phyloP scores from a whole-genome alignment of 2,113 vertebrate species.

The Boleophthalmus pectinirostris region DNA sequence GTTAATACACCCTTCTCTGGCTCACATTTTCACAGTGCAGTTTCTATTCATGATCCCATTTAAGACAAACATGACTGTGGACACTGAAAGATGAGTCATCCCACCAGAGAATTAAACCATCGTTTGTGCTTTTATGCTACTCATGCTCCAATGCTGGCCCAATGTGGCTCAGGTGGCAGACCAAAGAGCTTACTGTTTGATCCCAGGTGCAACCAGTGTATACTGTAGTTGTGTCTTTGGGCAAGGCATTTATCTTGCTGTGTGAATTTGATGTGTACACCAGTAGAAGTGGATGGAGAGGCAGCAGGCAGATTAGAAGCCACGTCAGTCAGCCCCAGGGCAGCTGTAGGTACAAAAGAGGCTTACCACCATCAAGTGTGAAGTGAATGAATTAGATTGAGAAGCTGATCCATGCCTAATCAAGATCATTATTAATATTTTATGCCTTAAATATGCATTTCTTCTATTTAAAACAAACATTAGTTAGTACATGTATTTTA shows the following conservation, averaged over 20 bases:
- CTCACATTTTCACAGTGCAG: neutral
- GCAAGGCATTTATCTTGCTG: neutral
- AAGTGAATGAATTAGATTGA: neutral
- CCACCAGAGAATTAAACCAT: neutral
- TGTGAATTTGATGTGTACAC: neutral
- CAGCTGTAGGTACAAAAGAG: neutral
- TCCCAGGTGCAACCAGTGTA: neutral
- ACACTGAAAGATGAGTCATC: neutral
- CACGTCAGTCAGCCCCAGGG: neutral
- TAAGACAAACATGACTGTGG: neutral
- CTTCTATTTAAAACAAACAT: conserved; percentile 32
- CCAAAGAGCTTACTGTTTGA: neutral
- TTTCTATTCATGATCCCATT: neutral
- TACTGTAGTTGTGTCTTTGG: neutral
- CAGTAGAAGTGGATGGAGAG: neutral
- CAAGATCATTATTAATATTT: neutral
- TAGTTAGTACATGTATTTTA: conserved; percentile 61
- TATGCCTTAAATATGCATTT: conserved; percentile 23
- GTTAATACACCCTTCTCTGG: neutral
- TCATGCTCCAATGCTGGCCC: neutral
- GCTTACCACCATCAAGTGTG: neutral
- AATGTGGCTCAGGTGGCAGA: neutral
- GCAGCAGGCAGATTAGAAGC: neutral
- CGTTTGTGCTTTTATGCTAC: neutral
- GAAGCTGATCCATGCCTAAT: neutral